Evolutionary conservation across 1,140 invertebrate species (phyloP), one percentile per base, ranked within the genome.

Genomic region (Zaprionus davidi): DNA sequence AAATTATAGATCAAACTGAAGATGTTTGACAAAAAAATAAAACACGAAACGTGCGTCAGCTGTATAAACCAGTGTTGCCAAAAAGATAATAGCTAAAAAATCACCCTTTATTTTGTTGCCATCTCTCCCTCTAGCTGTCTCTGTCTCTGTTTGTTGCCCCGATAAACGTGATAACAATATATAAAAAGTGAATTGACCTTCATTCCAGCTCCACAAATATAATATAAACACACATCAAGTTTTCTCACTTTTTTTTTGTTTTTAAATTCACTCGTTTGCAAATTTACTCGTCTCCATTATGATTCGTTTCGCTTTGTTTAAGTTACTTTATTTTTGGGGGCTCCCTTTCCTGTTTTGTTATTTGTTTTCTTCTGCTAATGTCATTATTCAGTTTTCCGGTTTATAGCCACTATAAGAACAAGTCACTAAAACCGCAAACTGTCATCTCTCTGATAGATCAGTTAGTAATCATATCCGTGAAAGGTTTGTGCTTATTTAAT

Each of bases 161-260:
- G 66, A 49, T 51, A 72, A 83, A 85, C 82, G 82, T 85, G 82
- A 86, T 86, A 67, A 75, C 51, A 72, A 87, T 82, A 49, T 66
- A 71, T 66, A 53, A 41, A 20, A 53, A 38, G 36, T 59, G 55
- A 36, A 49, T 15, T 53, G 69, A 59, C 77, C 70, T 86, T 71
- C 53, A 59, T 56, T 69, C n/a, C 20, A 66, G 76, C 38, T 79
- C 67, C 66, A 67, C 55, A 78, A 65, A 46, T 17, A 46, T 46
- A 72, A 69, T 79, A 56, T 59, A 59, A 73, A 64, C 28, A 71
- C 59, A 24, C 41, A 65, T 75, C 13, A 2, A 17, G 13, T 68
- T 71, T 49, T 67, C n/a, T 3, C 51, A 34, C 11, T 56, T 53
- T 53, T 34, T 44, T 71, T 59, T 74, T 65, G 22, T 62, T 59